Base-by-base conservation (phyloP, 1,140 invertebrate genomes). In the Sarcophaga peregrina region DNA sequence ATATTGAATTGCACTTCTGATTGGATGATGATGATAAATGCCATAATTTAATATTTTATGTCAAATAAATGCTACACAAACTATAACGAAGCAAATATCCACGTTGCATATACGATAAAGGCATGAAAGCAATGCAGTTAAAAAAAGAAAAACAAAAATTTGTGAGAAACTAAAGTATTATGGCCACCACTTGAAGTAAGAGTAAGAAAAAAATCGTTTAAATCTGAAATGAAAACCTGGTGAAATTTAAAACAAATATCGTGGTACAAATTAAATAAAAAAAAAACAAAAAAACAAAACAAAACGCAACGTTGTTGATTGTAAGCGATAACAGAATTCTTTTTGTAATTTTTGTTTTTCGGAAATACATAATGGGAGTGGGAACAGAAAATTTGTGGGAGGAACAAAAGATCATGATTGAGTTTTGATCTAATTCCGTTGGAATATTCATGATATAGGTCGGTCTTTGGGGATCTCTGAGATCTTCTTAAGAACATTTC, bases 21-120 rank as follows among this genome's bases (percentile, higher is more conserved):
- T 76, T 76, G 46, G 74, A 17, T 76, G 74, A 76, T 76, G 74
- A 76, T 76, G 74, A 76, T 76, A 76, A 76, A 76, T 76, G 74
- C 74, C 74, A 76, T 76, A 76, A 76, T 76, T 76, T 76, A 76
- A 76, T 76, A 47, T 76, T 75, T 76, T 48, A 76, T 76, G 74
- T 76, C 74, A 76, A 47, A 76, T 76, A 76, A 47, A 76, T 17
- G 74, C 45, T 48, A 17, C n/a, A 47, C 73, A 75, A 73, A 45
- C 9, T 75, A 47, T 75, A 75, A 75, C n/a, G 73, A 47, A 75
- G 68, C 15, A 47, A 15, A 75, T 15, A 74, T 54, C 15, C 5
- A 3, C 15, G 52, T 54, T 11, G 52, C 25, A 37, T 4, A 37
- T 37, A 37, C 25, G 4, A 37, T 37, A 37, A 37, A 37, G 25